These are phyloP conservation scores for Euphonia xanthogaster DNA, from an alignment of 2,797 vertebrate genomes.

Conservation along the genomic window DNA sequence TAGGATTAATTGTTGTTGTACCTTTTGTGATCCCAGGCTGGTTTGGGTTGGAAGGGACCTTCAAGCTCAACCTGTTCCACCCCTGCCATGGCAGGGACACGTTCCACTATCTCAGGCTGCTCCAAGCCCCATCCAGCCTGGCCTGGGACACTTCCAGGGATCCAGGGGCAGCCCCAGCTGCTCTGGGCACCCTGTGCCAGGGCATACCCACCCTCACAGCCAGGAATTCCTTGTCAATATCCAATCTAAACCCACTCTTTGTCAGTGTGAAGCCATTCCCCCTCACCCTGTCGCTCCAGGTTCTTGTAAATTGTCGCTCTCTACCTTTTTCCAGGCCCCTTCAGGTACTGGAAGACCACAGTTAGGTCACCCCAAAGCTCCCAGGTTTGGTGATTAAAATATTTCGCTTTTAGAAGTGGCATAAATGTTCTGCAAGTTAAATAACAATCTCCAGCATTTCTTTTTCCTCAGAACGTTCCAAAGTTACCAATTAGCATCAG, in stretches of 20 bases:
- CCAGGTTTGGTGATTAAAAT: neutral
- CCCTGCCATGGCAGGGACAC: neutral
- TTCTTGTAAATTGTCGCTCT: neutral
- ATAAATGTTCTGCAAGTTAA: neutral
- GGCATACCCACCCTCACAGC: neutral
- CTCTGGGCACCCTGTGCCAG: neutral
- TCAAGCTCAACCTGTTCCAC: neutral
- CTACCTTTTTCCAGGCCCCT: neutral
- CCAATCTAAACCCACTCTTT: neutral
- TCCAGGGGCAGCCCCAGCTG: neutral
- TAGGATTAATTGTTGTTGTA: neutral
- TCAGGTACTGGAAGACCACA: neutral
- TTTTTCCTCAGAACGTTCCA: neutral
- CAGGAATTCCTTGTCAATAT: neutral
- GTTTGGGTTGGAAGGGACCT: neutral
- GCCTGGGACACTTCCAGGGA: neutral
- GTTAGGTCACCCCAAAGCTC: neutral
- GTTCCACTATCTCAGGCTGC: fast-evolving
- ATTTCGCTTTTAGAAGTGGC: neutral
- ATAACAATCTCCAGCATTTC: neutral
- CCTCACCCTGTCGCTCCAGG: neutral
- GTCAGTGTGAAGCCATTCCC: neutral
- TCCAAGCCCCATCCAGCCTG: fast-evolving
- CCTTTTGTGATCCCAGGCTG: neutral
- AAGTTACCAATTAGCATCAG: neutral